Evolutionary conservation across 2,797 vertebrate genomes (phyloP), one percentile per base, ranked within the genome.

Genomic region (Molossus molossus): DNA sequence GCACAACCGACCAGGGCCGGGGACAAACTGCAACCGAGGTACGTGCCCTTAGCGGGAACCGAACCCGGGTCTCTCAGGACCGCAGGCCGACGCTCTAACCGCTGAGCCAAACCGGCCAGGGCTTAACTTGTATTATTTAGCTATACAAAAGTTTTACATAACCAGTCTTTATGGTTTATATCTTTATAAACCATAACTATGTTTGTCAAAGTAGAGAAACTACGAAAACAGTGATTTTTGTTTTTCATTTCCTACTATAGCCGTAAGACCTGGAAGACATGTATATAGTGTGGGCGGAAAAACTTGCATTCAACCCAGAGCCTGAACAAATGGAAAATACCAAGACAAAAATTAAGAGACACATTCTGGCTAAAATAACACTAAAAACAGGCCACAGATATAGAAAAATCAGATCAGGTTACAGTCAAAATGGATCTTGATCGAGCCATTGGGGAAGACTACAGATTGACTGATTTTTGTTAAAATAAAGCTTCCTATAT

Each of bases 321-420:
- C 12, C 37, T 79, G 23, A 90, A 60, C 25, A 93, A 25, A 77
- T 17, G 80, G 76, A 90, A 94, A 91, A 90, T 9, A 81, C 20
- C 18, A 3, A 23, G 9, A 57, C 48, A 9, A 75, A 85, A 96
- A 58, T 70, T 70, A 90, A 93, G 69, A 94, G 69, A 65, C 9
- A 50, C 6, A 40, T 60, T 72, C 82, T 87, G 40, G 81, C 76
- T 76, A 95, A 50, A 75, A 40, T 9, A 76, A 67, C 15, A 40
- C 64, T 33, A 93, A 87, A 93, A 50, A 53, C 9, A 50, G 25
- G 58, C 15, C 25, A 80, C 8, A 76, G 25, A 92, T 62, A 80
- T 67, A 92, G 65, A 25, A n/a, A 93, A 94, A 87, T 25, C 33
- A 81, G 55, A 70, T 73, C 60, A 75, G 37, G 33, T 82, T 93